phyloP scores from a whole-genome alignment of 2,888 invertebrate species.

The Lumbricus terrestris region DNA sequence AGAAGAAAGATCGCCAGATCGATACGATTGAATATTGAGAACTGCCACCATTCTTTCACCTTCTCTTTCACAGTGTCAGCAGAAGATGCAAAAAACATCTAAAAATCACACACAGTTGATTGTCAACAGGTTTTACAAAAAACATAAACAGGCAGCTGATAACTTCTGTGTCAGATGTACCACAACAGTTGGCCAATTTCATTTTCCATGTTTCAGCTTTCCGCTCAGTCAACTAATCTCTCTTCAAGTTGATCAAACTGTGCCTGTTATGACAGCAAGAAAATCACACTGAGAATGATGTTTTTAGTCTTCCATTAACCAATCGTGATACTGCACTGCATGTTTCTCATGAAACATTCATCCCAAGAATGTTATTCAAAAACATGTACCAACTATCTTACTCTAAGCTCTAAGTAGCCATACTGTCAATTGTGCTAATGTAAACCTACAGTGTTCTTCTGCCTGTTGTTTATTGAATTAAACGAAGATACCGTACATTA shows the following conservation, averaged over 20 bases:
- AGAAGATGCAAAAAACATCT: slow-evolving; percentile 40
- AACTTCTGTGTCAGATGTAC: not conserved
- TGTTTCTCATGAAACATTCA: too few species aligned
- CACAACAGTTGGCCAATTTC: not conserved
- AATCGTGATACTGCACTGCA: too few species aligned
- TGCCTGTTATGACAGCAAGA: not conserved
- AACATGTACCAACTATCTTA: too few species aligned
- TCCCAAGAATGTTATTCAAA: too few species aligned
- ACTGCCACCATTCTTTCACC: slow-evolving; percentile 36
- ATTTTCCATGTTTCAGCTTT: not conserved
- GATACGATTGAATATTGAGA: slow-evolving; percentile 47
- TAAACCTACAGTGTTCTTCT: too few species aligned
- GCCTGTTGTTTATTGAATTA: too few species aligned
- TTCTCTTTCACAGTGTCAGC: slow-evolving; percentile 33
- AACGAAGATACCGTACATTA: too few species aligned
- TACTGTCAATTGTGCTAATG: too few species aligned
- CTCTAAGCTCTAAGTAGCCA: too few species aligned
- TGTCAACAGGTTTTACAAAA: not conserved
- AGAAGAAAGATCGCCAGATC: slow-evolving; percentile 44
- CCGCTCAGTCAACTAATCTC: not conserved
- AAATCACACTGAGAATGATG: not conserved
- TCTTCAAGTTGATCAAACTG: not conserved
- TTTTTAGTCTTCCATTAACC: too few species aligned
- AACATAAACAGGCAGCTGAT: not conserved
- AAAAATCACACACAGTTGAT: slow-evolving; percentile 16